These are phyloP conservation scores for Pseudopipra pipra DNA, from an alignment of 2,113 vertebrate genomes.

Conservation along the genomic window DNA sequence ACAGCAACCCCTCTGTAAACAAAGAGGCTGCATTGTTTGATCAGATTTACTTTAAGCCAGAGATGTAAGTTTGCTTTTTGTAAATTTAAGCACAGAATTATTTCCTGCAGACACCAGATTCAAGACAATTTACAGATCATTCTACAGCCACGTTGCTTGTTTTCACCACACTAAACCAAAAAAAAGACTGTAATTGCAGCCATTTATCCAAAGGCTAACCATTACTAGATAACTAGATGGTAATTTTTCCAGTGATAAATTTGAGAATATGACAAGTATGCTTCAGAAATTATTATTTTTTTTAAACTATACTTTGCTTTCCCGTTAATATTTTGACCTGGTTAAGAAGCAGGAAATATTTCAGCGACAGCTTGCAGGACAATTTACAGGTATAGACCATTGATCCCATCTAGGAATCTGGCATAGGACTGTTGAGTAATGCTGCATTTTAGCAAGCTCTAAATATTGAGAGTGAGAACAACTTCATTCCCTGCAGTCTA, in stretches of 20 bases:
- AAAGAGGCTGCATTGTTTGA: not conserved
- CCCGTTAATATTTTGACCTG: not conserved
- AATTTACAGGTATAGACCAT: slow-evolving; percentile 10
- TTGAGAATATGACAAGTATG: not conserved
- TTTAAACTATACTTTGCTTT: not conserved
- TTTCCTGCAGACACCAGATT: slow-evolving; percentile 66
- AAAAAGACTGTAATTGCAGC: not conserved
- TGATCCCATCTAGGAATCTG: slow-evolving; percentile 17
- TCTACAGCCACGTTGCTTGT: not conserved
- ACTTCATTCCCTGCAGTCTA: not conserved
- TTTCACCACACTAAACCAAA: not conserved
- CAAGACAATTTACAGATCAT: not conserved
- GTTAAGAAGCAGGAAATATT: slow-evolving; percentile 70
- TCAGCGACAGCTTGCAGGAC: not conserved
- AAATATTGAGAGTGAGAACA: not conserved
- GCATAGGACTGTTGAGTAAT: slow-evolving; percentile 48
- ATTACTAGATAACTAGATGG: not conserved
- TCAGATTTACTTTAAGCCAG: slow-evolving; percentile 28
- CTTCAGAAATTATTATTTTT: not conserved
- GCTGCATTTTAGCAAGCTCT: slow-evolving; percentile 36
- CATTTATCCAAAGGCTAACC: not conserved
- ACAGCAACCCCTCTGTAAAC: not conserved
- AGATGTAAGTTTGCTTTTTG: slow-evolving; percentile 26
- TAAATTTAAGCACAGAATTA: slow-evolving; percentile 54
- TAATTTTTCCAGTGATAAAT: not conserved